These are phyloP conservation scores for Hypanus sabinus DNA, from an alignment of 2,113 vertebrate genomes.

Conservation along the genomic window DNA sequence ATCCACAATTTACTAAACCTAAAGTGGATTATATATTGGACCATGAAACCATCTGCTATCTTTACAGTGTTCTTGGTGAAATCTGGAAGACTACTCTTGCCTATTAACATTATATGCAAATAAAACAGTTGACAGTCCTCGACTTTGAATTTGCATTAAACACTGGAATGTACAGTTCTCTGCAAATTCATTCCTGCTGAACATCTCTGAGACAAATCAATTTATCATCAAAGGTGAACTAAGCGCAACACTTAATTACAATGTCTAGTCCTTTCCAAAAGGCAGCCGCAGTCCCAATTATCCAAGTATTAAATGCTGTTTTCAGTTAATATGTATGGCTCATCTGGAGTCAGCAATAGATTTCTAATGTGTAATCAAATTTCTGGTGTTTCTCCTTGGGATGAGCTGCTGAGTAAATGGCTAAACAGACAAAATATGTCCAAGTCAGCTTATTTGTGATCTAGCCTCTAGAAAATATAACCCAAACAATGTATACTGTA, in stretches of 20 bases:
- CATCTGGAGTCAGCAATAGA: not conserved
- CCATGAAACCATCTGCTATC: not conserved
- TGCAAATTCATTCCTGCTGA: slow-evolving; percentile 4
- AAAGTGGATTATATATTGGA: not conserved
- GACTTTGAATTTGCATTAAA: not conserved
- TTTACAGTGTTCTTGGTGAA: not conserved
- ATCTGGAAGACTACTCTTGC: not conserved
- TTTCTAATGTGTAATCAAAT: slow-evolving; percentile 2
- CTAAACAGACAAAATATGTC: slow-evolving; percentile 22
- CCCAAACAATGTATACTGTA: slow-evolving; percentile 27
- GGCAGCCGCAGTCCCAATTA: not conserved
- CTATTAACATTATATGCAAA: not conserved
- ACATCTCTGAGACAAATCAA: not conserved
- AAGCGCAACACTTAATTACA: not conserved
- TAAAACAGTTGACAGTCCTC: not conserved
- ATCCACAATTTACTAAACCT: not conserved
- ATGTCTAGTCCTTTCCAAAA: not conserved
- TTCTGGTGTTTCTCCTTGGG: not conserved
- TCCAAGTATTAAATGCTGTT: not conserved
- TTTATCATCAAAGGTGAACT: not conserved
- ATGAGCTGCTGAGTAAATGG: not conserved
- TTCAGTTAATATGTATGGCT: not conserved
- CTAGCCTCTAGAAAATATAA: slow-evolving; percentile 3
- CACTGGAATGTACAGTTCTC: not conserved
- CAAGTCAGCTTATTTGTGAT: slow-evolving; percentile 18